Conservation (phyloP, 2,113 vertebrate species). For the Anarhynchus alexandrinus region DNA sequence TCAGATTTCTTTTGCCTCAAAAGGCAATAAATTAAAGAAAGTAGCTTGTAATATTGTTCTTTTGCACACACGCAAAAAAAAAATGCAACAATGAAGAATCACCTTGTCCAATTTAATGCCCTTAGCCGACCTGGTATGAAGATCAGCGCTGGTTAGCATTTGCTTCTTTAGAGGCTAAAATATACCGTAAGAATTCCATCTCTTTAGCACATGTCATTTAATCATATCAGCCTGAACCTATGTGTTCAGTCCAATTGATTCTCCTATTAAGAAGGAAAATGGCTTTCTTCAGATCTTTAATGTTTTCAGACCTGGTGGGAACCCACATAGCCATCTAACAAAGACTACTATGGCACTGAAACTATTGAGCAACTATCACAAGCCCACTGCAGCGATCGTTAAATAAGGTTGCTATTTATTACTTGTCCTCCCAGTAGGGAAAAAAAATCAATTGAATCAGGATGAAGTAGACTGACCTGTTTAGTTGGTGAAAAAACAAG, state of each 20-base stretch:
- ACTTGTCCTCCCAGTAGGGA: not conserved
- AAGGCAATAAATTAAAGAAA: not conserved
- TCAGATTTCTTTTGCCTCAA: not conserved
- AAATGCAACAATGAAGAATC: not conserved
- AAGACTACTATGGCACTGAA: not conserved
- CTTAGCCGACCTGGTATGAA: not conserved
- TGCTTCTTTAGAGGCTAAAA: not conserved
- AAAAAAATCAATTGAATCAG: not conserved
- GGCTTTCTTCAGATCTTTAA: conserved; percentile 13
- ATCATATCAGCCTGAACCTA: not conserved
- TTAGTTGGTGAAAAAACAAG: not conserved
- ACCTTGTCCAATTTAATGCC: not conserved
- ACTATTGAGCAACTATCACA: not conserved
- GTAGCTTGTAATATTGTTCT: not conserved
- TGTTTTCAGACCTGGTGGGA: not conserved
- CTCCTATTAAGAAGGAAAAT: not conserved
- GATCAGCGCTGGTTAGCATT: not conserved
- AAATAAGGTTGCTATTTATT: conserved; percentile 52
- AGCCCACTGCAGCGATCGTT: not conserved
- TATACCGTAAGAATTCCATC: not conserved
- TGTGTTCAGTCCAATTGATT: not conserved
- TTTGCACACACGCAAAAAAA: not conserved
- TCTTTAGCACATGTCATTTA: not conserved
- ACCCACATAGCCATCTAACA: not conserved
- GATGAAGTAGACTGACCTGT: conserved; percentile 2